These are phyloP conservation scores for Etheostoma cragini DNA, from an alignment of 2,113 vertebrate genomes.

Conservation along the genomic window DNA sequence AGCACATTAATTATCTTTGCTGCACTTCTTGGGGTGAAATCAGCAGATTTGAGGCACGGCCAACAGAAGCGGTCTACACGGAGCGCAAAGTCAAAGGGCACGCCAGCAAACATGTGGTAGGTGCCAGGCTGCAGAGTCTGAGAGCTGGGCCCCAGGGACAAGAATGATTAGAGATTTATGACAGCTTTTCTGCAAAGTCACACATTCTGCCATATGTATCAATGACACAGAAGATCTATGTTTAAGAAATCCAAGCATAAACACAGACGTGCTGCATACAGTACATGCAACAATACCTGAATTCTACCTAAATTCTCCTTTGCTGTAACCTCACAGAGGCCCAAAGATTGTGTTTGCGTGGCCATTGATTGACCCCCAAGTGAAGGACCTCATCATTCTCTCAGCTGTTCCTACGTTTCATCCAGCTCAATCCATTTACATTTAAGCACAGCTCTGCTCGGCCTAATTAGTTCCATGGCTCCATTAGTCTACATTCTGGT, in stretches of 20 bases:
- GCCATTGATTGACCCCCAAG: constrained; percentile 78
- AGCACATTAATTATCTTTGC: constrained; percentile 74
- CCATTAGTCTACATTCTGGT: constrained; percentile 84
- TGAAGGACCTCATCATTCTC: constrained; percentile 83
- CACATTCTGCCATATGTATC: constrained; percentile 26
- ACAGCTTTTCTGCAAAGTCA: constrained; percentile 72
- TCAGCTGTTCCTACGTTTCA: constrained; percentile 71
- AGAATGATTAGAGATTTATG: constrained; percentile 66
- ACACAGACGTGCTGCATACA: neutral
- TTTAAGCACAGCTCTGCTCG: constrained; percentile 82
- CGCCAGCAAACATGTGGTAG: constrained; percentile 69
- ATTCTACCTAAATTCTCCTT: constrained; percentile 40
- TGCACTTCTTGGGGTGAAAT: constrained; percentile 65
- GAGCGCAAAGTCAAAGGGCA: constrained; percentile 68
- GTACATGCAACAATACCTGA: constrained; percentile 6
- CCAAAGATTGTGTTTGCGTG: constrained; percentile 69
- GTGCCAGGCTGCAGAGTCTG: constrained; percentile 67
- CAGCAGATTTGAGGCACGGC: constrained; percentile 61
- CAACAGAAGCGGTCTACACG: constrained; percentile 63
- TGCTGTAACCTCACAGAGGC: constrained; percentile 26
- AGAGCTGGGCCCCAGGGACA: constrained; percentile 46
- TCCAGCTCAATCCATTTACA: constrained; percentile 85
- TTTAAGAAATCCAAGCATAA: neutral
- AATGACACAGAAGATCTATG: constrained; percentile 17
- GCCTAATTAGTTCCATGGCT: constrained; percentile 86